Percentiles rank a stretch among this genome's conserved stretches.
Conservation (phyloP, 2,888 invertebrate genomes). For the Atrina japonica region DNA sequence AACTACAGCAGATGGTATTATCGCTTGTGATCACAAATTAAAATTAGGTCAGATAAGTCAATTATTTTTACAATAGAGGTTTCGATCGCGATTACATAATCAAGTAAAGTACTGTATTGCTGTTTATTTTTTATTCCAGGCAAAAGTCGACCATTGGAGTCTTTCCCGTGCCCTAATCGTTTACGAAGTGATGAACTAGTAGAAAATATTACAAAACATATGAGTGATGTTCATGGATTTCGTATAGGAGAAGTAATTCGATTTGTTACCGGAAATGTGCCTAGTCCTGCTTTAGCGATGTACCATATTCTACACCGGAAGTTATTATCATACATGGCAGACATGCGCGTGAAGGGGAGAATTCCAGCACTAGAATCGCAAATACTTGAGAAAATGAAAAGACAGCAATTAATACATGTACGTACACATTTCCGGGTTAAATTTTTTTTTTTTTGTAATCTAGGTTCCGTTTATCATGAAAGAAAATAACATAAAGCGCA, state of each 20-base stretch:
- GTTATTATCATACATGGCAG: constrained; percentile 51
- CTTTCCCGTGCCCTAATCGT: constrained; percentile 74
- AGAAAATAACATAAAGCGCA: no score
- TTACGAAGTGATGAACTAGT: constrained; percentile 70
- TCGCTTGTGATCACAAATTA: no score
- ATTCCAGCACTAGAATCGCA: constrained; percentile 38
- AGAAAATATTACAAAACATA: constrained; percentile 73
- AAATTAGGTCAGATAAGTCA: no score
- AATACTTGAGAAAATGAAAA: constrained; percentile 8
- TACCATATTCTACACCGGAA: constrained; percentile 73
- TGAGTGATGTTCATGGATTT: constrained; percentile 74
- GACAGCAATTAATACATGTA: no score
- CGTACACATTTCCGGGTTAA: constrained; percentile 19
- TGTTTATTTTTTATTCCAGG: constrained; percentile 55
- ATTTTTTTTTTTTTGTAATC: not conserved
- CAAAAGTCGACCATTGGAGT: constrained; percentile 59
- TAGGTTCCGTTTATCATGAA: no score
- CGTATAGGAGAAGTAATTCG: constrained; percentile 73
- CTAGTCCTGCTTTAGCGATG: constrained; percentile 74
- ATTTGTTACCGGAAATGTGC: constrained; percentile 74
- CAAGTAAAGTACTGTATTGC: no score
- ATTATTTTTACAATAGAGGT: no score
- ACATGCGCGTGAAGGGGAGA: constrained; percentile 46
- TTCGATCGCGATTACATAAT: no score
- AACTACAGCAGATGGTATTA: no score